These are phyloP conservation scores for Vanessa tameamea DNA, from an alignment of 1,140 invertebrate species.

Conservation along the genomic window DNA sequence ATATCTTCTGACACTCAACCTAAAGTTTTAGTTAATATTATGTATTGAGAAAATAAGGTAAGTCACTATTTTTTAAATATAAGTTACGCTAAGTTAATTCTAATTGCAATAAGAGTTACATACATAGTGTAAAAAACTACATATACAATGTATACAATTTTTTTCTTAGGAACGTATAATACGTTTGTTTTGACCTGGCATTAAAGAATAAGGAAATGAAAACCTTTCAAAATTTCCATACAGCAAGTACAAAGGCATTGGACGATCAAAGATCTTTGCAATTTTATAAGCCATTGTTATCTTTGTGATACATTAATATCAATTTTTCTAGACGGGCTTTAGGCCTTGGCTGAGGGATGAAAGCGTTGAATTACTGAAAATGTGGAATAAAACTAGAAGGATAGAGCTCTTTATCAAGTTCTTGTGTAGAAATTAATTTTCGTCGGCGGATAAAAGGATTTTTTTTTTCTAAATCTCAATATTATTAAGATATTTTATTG, in stretches of 20 bases:
- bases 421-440: constrained; percentile 12
- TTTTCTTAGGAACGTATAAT: background rate
- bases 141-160: background rate
- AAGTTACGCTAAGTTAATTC: too few relatives aligned
- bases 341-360: constrained; percentile 16
- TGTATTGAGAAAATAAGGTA: too few relatives aligned
- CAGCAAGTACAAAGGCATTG: constrained; percentile 19
- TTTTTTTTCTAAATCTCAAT: background rate
- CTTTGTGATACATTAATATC: constrained; percentile 36
- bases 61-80: too few relatives aligned
- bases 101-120: too few relatives aligned
- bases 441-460: background rate
- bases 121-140: too few relatives aligned
- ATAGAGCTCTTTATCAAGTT: constrained; percentile 6
- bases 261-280: constrained; percentile 27
- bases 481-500: background rate
- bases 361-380: constrained; percentile 19
- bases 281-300: constrained; percentile 32
- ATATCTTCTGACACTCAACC: too few relatives aligned
- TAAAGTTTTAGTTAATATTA: too few relatives aligned
- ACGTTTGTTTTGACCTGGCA: background rate
- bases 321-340: constrained; percentile 33
- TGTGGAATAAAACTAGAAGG: constrained; percentile 8
- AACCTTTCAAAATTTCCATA: constrained; percentile 8
- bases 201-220: background rate